These are phyloP conservation scores for Polyodon spathula DNA, from an alignment of 2,113 vertebrate genomes.

Conservation along the genomic window DNA sequence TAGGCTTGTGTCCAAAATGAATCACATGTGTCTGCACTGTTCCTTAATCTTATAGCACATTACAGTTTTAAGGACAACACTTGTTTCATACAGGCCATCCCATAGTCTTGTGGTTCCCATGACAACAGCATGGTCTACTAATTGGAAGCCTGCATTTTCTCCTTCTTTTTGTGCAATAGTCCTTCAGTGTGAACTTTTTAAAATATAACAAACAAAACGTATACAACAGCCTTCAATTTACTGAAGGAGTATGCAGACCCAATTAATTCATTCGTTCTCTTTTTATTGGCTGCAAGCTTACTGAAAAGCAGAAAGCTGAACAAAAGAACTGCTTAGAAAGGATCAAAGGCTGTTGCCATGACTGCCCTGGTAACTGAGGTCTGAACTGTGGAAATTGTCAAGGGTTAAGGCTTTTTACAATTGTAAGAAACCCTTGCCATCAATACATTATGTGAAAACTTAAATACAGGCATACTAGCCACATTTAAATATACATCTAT, in stretches of 20 bases:
- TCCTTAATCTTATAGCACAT: not conserved
- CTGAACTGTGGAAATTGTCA: constrained; percentile 51
- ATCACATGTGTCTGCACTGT: too few relatives aligned
- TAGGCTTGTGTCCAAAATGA: too few relatives aligned
- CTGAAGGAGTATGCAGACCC: not conserved
- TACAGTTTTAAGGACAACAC: constrained; percentile 3
- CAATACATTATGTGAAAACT: too few relatives aligned
- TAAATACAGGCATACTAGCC: too few relatives aligned
- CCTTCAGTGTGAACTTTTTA: not conserved
- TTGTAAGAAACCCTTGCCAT: not conserved
- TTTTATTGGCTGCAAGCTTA: constrained; percentile 13
- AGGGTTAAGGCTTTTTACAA: constrained; percentile 39
- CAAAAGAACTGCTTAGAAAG: constrained; percentile 42
- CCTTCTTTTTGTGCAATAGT: constrained; percentile 19
- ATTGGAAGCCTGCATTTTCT: constrained; percentile 11
- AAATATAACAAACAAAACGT: constrained; percentile 2
- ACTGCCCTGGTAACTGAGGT: constrained; percentile 50
- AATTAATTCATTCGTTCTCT: not conserved
- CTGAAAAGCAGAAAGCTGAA: constrained; percentile 40
- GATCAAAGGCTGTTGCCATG: constrained; percentile 73
- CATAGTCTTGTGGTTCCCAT: constrained; percentile 24
- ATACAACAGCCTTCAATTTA: constrained; percentile 1
- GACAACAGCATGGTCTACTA: constrained; percentile 22
- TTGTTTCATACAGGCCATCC: constrained; percentile 14
- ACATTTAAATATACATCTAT: too few relatives aligned